Evolutionary conservation across 2,797 vertebrate species (phyloP), one percentile per base, ranked within the genome.

Genomic region (Danio tinwini): DNA sequence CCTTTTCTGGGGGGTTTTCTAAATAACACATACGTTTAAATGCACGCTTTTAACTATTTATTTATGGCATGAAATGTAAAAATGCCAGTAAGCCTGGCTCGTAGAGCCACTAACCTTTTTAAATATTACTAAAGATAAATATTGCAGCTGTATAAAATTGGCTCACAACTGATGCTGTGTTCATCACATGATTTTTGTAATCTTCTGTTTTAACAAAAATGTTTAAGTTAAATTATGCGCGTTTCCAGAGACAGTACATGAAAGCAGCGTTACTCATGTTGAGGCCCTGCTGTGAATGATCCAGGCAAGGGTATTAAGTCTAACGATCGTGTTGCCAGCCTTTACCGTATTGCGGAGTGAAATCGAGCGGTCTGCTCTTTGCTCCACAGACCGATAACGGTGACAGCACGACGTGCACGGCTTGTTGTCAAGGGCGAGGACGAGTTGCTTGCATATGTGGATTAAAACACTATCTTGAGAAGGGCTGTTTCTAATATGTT

Each of bases 321-420:
- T 9, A 61, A 16, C 58, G 29, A 19, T 53, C 6, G 67, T 53
- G 50, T 42, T 13, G 68, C 10, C 49, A 13, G 67, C 29, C 29
- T n/a, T n/a, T 13, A n/a, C 21, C 5, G 3, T n/a, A 14, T 11
- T 9, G 7, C 37, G 5, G 49, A 2, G 37, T 14, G 68, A 70
- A 70, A 70, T 12, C 13, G 16, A 70, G 68, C 37, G 6, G 16
- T 70, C 49, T 40, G 67, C 49, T 19, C 37, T 53, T 70, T 55
- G 50, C 50, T 19, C 37, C 21, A 14, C 14, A 12, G 19, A 70
- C 50, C 50, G 50, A 55, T 55, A 19, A 42, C n/a, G 16, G 11
- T 7, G 16, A 53, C 19, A 9, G 45, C 19, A 17, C 8, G 21
- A 37, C 14, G 67, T 17, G 14, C 16, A 16, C 5, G 16, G 7